phyloP scores from a whole-genome alignment of 2,113 vertebrate genomes.

The Eptesicus fuscus region DNA sequence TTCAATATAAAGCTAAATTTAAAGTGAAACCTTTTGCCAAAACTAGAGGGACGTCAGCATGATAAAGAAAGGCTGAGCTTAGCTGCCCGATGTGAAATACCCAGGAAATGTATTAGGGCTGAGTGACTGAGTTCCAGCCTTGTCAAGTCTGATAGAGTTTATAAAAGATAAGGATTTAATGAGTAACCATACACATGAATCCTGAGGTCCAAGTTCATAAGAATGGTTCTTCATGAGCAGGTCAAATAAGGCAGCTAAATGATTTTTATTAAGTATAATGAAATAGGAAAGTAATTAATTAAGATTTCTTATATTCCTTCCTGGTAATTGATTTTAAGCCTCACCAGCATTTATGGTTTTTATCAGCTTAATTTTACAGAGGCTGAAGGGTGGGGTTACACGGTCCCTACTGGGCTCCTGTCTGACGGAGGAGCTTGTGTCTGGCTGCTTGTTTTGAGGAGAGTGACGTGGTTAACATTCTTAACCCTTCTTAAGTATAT shows the following conservation, averaged over 20 bases:
- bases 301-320: background rate
- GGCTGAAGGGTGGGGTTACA: background rate
- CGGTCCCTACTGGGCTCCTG: accelerated
- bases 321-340: background rate
- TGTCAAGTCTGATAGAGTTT: background rate
- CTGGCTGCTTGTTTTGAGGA: background rate
- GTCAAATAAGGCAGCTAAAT: constrained; percentile 4
- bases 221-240: background rate
- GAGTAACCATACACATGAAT: background rate
- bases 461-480: background rate
- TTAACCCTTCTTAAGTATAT: background rate
- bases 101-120: background rate
- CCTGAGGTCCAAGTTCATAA: constrained; percentile 13
- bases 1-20: background rate
- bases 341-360: background rate
- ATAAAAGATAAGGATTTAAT: constrained; percentile 16
- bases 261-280: background rate
- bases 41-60: background rate
- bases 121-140: background rate
- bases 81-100: background rate
- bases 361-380: background rate
- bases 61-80: background rate
- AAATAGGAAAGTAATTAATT: constrained; percentile 5
- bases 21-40: background rate
- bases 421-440: background rate